Base-by-base conservation (phyloP, 2,888 invertebrate genomes). In the Allolobophora icterica region DNA sequence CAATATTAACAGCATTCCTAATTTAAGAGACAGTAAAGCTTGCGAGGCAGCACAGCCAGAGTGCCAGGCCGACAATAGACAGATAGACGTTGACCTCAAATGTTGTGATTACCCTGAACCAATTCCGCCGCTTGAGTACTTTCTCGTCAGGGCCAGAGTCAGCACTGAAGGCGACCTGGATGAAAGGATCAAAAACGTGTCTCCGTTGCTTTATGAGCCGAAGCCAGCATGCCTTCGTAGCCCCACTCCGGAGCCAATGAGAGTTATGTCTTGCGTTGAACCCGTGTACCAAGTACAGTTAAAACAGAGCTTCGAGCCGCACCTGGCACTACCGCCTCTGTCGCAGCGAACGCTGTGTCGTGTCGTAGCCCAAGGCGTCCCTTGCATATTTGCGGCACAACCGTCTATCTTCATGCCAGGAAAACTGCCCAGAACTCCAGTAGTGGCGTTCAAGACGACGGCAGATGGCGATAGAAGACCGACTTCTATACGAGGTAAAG, bases 71-170 rank as follows among this genome's bases (percentile, higher is more conserved):
- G 71, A 71, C 30, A n/a, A 71, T 2, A 71, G 6, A 71, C 71
- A n/a, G 71, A n/a, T 30, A 11, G 71, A n/a, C 71, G 2, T 71
- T 71, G 24, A 24, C 52, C 3, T 71, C n/a, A 30, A 11, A 19
- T 87, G 21, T 34, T 87, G 87, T 24, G 87, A 87, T 1, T 87
- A 34, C 34, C 87, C 87, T 15, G 87, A 87, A 35, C 5, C 15
- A 4, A 87, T 87, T 38, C 87, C 87, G 21, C 87, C 87, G 15
- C 87, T 87, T 19, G 87, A 87, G 87, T 87, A 87, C 87, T 87
- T 87, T 34, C 8, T 13, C 19, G 87, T 5, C 6, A 87, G 38
- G 24, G 87, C 87, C 21, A 34, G 1, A 24, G 4, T 87, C 38
- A 35, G 35, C 6, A 87, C 35, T 87, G 87, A 87, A 87, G 87